Evolutionary conservation across 1,140 invertebrate genomes (phyloP), one percentile per base, ranked within the genome.

Genomic region (Pogonognathellus flavescens): DNA sequence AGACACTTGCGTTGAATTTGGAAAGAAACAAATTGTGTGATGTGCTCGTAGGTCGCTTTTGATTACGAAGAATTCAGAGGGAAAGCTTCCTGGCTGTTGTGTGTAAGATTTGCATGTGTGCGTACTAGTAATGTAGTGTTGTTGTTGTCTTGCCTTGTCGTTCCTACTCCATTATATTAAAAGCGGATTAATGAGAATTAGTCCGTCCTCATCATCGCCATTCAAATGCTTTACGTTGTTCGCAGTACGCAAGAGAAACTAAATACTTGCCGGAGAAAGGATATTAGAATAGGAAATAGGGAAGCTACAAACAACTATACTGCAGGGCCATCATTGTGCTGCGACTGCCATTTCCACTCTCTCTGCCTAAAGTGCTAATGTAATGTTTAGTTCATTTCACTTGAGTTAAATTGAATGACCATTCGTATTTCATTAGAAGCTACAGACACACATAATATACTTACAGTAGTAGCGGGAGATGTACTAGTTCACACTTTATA

Each of bases 301-400:
- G 11, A 66, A 66, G 1, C 31, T 41, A 41, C 31, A 41, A 41
- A 41, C 31, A 41, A 41, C 1, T 6, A 41, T 25, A 31, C 14
- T 66, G 62, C 62, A 66, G 22, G 13, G 20, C 62, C 20, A 25
- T 31, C 10, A 6, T 25, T 60, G n/a, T 60, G 18, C 62, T 66
- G 14, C 25, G 18, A 20, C 62, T 66, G 62, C 62, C 62, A 66
- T 25, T 66, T 66, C 62, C 62, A 66, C 25, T 66, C 62, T 20
- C 62, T 31, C 20, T 31, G 6, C 10, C 22, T 25, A 31, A 66
- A 66, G 62, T 66, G 62, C 62, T 66, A 66, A 66, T 66, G 62
- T 66, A 66, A 66, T 66, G 62, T 66, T 66, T 66, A 66, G 62
- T 66, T 66, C 62, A 66, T 66, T 66, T 66, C 62, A 66, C 62